Base-by-base conservation (phyloP, 2,888 invertebrate species). In the Aphidius colemani region DNA sequence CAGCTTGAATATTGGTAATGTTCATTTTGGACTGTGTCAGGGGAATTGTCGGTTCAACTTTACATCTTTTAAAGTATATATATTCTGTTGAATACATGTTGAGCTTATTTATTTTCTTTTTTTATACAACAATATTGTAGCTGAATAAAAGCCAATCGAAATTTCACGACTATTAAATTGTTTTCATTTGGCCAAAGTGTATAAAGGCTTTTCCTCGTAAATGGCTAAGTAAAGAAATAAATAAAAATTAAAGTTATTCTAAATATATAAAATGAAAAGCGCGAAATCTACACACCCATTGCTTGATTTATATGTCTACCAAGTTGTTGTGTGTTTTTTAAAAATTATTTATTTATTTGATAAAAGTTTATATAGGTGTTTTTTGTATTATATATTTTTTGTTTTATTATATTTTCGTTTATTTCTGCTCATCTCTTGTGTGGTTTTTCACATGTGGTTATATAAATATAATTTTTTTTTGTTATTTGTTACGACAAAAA, bases 321-420 rank as follows among this genome's bases (percentile, higher is more conserved):
- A 30, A 39, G 46, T 57, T 57, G 18, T 46, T 57, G 39, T 57
- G 46, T 57, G 46, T 57, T 57, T 57, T 57, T 57, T 45, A 9
- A 5, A 46, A 57, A 45, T n/a, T 45, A 39, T 57, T 57, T 46
- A 30, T 30, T 30, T 13, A 56, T 43, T 18, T 45, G 30, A 11
- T 13, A 30, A 56, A 13, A 44, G 56, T 44, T 44, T 13, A 13
- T 9, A 18, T 18, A 30, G 30, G 30, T 30, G 30, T 30, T 30
- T 30, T 5, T 30, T 30, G 5, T 30, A 30, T 30, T 30, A 5
- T 30, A 30, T 18, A 18, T 18, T 18, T 18, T 48, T 48, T 48
- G 11, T 57, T 57, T 46, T 57, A 46, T 46, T 7, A 46, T 7
- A 46, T n/a, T 11, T 46, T 46, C 11, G 11, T 11, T 46, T 11